A percentile compares a stretch with the other conserved stretches of the same genome.
Conservation (phyloP, 2,797 vertebrate species). For the Gila robusta region DNA sequence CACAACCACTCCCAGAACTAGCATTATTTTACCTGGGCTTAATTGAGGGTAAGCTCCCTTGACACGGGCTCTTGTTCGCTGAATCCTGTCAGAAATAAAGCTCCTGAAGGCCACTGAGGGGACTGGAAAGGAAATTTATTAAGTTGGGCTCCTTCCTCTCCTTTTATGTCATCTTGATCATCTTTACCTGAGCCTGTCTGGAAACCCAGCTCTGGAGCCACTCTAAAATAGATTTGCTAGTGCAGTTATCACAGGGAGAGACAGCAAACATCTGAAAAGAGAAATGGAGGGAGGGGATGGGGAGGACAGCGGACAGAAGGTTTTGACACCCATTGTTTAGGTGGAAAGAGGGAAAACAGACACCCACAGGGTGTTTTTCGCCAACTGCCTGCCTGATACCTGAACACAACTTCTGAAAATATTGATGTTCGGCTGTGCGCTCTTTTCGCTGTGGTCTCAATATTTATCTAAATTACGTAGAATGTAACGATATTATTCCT, state of each 20-base stretch:
- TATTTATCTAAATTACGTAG: slow-evolving; percentile 49
- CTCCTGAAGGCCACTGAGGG: slow-evolving; percentile 70
- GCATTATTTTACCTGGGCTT: slow-evolving; percentile 83
- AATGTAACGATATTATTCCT: slow-evolving; percentile 54
- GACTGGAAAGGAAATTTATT: slow-evolving; percentile 73
- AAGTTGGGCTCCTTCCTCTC: slow-evolving; percentile 59
- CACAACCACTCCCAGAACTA: slow-evolving; percentile 71
- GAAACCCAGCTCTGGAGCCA: slow-evolving; percentile 69
- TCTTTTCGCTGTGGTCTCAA: slow-evolving; percentile 42
- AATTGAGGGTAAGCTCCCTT: slow-evolving; percentile 84
- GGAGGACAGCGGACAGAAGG: slow-evolving; percentile 51
- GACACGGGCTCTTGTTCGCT: slow-evolving; percentile 75
- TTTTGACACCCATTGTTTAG: slow-evolving; percentile 66
- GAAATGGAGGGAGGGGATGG: slow-evolving; percentile 55
- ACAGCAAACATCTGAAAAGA: slow-evolving; percentile 61
- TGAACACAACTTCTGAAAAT: slow-evolving; percentile 44
- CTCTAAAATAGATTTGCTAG: slow-evolving; percentile 76
- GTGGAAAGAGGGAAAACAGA: slow-evolving; percentile 66
- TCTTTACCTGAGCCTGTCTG: slow-evolving; percentile 64
- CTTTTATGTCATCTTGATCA: slow-evolving; percentile 43
- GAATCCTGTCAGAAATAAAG: slow-evolving; percentile 79
- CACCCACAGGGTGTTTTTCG: slow-evolving; percentile 68
- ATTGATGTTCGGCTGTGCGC: slow-evolving; percentile 43
- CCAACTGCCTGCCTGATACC: slow-evolving; percentile 43
- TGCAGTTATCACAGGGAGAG: slow-evolving; percentile 68